Base-by-base conservation (phyloP, 2,888 invertebrate species). In the Drosophila stalkeri region DNA sequence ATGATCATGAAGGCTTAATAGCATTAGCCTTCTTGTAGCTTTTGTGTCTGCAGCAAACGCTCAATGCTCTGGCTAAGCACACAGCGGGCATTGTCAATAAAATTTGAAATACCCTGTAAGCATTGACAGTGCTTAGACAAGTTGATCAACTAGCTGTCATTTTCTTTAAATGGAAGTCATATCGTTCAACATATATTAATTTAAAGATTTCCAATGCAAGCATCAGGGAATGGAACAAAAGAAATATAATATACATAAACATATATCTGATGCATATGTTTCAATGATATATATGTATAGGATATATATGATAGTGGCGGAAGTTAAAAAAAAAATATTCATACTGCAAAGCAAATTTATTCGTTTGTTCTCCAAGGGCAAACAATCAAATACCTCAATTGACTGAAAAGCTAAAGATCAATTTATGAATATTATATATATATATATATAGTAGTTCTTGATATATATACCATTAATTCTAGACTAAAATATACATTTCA, bases 1-100 rank as follows among this genome's bases (percentile, higher is more conserved):
- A 77, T 88, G 77, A 85, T 86, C 80, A 88, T 83, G 86, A 82
- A 77, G 85, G 73, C 86, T 86, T 88, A 86, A 84, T 88, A 88
- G 86, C 86, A 82, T 82, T 86, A 82, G 86, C n/a, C 61, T 61
- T 57, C 61, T 46, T 47, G 20, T 35, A 39, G 35, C 52, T 37
- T 37, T 35, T 31, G 49, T 47, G 27, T 31, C 33, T 51, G 18
- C 18, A 49, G 31, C 31, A 49, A 49, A 8, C 16, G 46, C 23
- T 16, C 47, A 11, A 20, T 51, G 33, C 51, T 12, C 33, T 18
- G 27, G 20, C 47, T 46, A 27, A 52, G 27, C 57, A 41, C 35
- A 47, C 47, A 64, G 62, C 63, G 44, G 46, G 63, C 49, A 31
- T 37, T 69, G 75, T 67, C 64, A 64, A 70, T 70, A 76, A 76